phyloP scores from a whole-genome alignment of 1,140 invertebrate genomes.

The Colletes gigas region DNA sequence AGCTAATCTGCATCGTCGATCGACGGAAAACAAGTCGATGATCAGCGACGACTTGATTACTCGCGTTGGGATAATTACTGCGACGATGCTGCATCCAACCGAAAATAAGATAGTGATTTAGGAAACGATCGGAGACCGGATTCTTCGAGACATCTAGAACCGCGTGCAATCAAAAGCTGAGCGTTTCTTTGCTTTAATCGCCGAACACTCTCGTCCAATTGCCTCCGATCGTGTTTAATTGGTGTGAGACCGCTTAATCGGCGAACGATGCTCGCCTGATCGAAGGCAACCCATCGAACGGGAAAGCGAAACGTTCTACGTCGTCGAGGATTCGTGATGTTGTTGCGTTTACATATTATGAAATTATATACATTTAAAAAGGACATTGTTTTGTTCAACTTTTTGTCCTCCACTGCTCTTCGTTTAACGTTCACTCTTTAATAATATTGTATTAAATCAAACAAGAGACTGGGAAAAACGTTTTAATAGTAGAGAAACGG shows the following conservation, averaged over 20 bases:
- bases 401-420: too few species aligned
- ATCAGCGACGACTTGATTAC: neutral
- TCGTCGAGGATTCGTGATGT: neutral
- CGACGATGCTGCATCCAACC: neutral
- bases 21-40: slow-evolving; percentile 15
- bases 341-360: too few species aligned
- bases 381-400: too few species aligned
- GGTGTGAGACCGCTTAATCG: neutral
- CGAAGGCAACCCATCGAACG: slow-evolving; percentile 13
- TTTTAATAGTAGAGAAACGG: too few species aligned
- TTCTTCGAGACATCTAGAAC: neutral
- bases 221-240: neutral
- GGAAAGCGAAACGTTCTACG: neutral
- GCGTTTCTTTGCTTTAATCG: slow-evolving; percentile 11
- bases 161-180: neutral
- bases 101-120: neutral
- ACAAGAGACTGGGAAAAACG: too few species aligned
- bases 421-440: too few species aligned
- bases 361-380: too few species aligned
- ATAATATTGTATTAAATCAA: too few species aligned
- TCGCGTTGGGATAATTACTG: neutral
- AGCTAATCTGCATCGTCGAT: neutral
- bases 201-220: slow-evolving; percentile 10
- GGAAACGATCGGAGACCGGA: neutral
- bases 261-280: slow-evolving; percentile 26